Evolutionary conservation across 92 coral and sea anemone genomes (phyloP).

Genomic region (Paragorgia papillata): DNA sequence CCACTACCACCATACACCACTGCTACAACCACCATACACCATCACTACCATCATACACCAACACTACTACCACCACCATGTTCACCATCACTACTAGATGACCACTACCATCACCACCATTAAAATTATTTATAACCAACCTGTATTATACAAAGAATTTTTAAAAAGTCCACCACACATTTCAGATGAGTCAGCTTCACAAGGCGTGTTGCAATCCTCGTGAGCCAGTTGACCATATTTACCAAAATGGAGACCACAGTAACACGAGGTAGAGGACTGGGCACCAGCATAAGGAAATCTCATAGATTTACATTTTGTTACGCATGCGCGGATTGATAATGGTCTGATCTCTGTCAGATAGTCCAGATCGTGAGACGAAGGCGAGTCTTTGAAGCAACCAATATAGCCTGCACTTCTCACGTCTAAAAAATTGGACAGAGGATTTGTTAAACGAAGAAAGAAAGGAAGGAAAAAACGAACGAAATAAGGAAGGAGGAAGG

Average conservation of each 20-base stretch:
- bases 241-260: conserved; percentile 88
- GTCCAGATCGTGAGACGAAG: conserved; percentile 73
- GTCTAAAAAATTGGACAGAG: not conserved
- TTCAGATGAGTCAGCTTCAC: conserved; percentile 84
- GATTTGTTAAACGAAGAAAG: too few relatives aligned
- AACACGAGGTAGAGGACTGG: conserved; percentile 83
- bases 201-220: conserved; percentile 75
- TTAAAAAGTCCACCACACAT: conserved; percentile 79
- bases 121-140: conserved; percentile 62
- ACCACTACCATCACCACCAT: too few relatives aligned
- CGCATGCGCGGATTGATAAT: conserved; percentile 90
- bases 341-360: conserved; percentile 85
- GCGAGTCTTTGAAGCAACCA: conserved; percentile 89
- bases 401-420: conserved; percentile 73
- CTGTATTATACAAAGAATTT: conserved; percentile 88
- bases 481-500: too few relatives aligned
- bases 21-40: too few relatives aligned
- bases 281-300: conserved; percentile 88
- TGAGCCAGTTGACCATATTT: conserved; percentile 69
- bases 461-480: too few relatives aligned
- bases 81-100: too few relatives aligned
- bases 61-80: too few relatives aligned
- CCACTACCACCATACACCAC: too few relatives aligned
- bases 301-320: conserved; percentile 88
- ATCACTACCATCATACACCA: too few relatives aligned